These are phyloP conservation scores for Hemiscyllium ocellatum DNA, from an alignment of 2,113 vertebrate genomes.

Conservation along the genomic window DNA sequence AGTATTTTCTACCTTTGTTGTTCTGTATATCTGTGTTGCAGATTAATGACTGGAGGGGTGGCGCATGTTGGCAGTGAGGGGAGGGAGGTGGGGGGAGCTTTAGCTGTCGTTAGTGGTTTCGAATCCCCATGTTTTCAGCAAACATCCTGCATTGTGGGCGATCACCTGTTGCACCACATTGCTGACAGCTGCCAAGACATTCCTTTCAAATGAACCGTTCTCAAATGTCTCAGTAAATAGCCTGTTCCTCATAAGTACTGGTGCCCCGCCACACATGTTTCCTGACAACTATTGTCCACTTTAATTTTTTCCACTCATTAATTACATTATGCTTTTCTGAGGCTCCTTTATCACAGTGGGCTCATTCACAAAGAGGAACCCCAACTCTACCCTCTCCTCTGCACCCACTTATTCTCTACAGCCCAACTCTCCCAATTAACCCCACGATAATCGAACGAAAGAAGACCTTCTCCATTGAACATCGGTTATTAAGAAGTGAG, in stretches of 20 bases:
- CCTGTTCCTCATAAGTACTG: neutral
- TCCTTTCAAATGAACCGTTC: slow-evolving; percentile 29
- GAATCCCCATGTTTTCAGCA: slow-evolving; percentile 11
- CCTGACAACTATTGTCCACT: neutral
- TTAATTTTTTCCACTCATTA: neutral
- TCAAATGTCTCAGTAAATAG: slow-evolving; percentile 14
- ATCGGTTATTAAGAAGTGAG: neutral
- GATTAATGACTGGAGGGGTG: neutral
- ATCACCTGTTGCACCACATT: neutral
- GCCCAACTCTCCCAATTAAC: neutral
- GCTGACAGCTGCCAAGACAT: neutral
- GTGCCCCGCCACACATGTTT: slow-evolving; percentile 18
- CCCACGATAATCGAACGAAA: neutral
- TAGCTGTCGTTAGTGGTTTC: neutral
- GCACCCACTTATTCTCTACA: neutral
- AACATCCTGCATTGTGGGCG: slow-evolving; percentile 1
- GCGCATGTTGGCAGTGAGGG: neutral
- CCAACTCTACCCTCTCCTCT: neutral
- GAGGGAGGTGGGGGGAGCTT: neutral
- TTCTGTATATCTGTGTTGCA: neutral
- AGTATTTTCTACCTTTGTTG: neutral
- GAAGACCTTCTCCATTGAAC: neutral
- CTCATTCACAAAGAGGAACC: neutral
- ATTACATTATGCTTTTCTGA: neutral
- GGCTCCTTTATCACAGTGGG: neutral